A percentile compares a stretch with the other conserved stretches of the same genome.
Evolutionary conservation across 2,113 vertebrate genomes (phyloP).

Genomic region (Polypterus bichir): DNA sequence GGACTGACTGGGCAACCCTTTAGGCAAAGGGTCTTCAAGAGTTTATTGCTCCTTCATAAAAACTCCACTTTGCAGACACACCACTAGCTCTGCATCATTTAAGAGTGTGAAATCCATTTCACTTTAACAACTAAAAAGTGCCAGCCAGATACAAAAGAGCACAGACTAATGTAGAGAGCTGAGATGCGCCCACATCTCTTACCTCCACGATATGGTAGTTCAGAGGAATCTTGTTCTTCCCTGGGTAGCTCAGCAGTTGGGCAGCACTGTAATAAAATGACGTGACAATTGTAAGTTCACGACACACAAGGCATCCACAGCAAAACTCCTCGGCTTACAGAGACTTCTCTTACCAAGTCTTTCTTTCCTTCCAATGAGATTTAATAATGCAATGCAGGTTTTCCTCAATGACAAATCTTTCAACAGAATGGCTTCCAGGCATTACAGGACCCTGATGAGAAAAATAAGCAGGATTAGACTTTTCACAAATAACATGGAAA

Average conservation of each 20-base stretch:
- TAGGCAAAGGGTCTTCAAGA: too few species aligned
- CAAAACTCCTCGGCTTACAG: neutral
- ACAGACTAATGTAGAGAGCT: too few species aligned
- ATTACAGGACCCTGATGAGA: slow-evolving; percentile 81
- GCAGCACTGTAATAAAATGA: slow-evolving; percentile 60
- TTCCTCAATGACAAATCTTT: slow-evolving; percentile 94
- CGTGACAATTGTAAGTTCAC: too few species aligned
- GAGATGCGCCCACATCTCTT: slow-evolving; percentile 6
- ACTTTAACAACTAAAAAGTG: neutral
- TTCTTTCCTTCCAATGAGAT: slow-evolving; percentile 92
- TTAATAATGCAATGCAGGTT: slow-evolving; percentile 93
- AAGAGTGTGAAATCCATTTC: too few species aligned
- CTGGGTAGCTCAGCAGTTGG: slow-evolving; percentile 88
- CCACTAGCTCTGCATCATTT: too few species aligned
- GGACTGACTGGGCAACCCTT: too few species aligned
- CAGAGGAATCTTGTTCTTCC: slow-evolving; percentile 93
- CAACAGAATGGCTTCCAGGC: slow-evolving; percentile 93
- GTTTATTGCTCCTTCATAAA: too few species aligned
- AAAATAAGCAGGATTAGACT: too few species aligned
- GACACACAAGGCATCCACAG: neutral
- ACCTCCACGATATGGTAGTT: slow-evolving; percentile 98
- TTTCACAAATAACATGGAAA: too few species aligned
- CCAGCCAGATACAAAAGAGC: neutral
- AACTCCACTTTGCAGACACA: too few species aligned
- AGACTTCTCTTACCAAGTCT: slow-evolving; percentile 66